phyloP scores from a whole-genome alignment of 64 coral and sea anemone genomes.

The Pocillopora damicornis region DNA sequence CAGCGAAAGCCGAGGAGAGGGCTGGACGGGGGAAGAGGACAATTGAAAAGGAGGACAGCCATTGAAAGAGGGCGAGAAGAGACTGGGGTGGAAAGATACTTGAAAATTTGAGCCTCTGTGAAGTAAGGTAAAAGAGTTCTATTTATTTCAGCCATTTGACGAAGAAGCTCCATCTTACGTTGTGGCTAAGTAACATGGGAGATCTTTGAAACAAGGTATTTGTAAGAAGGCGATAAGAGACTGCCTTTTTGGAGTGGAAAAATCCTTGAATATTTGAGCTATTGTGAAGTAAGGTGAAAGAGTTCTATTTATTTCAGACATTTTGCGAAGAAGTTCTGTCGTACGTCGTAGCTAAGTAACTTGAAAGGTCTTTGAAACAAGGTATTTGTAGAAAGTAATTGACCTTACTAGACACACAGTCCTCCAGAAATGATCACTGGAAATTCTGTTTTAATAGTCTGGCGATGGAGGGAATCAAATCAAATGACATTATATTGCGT shows the following conservation, averaged over 20 bases:
- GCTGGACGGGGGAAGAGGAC: slow-evolving; percentile 27
- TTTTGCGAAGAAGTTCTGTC: neutral
- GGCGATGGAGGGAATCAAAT: too few relatives aligned
- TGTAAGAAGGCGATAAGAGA: neutral
- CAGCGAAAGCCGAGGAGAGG: slow-evolving; percentile 73
- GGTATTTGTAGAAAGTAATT: neutral
- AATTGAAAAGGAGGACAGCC: slow-evolving; percentile 81
- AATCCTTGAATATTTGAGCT: neutral
- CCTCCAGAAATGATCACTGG: too few relatives aligned
- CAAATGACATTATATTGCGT: too few relatives aligned
- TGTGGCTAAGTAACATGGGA: neutral
- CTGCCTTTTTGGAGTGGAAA: neutral
- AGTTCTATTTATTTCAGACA: neutral
- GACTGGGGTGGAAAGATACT: neutral
- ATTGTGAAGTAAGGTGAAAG: neutral
- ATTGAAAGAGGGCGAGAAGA: slow-evolving; percentile 8
- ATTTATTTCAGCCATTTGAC: neutral
- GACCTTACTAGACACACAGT: too few relatives aligned
- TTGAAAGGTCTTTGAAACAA: neutral
- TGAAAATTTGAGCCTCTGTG: neutral
- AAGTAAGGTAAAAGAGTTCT: neutral
- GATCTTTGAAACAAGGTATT: neutral
- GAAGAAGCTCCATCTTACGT: neutral
- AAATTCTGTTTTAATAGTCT: too few relatives aligned
- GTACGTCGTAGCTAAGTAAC: neutral